phyloP scores from a whole-genome alignment of 2,888 invertebrate genomes.

The Ochlodes sylvanus region DNA sequence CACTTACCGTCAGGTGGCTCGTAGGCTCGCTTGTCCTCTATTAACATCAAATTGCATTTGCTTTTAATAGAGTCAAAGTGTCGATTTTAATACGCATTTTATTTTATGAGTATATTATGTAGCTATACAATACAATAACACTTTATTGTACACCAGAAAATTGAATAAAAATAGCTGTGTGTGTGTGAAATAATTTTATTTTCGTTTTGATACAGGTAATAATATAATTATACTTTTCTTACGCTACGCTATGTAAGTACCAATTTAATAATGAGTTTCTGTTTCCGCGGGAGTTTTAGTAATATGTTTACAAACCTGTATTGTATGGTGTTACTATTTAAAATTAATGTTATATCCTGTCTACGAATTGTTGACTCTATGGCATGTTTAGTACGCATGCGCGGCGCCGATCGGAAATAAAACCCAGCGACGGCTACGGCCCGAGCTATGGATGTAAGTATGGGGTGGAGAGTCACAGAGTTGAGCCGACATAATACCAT shows the following conservation, averaged over 20 bases:
- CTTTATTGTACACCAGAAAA: too few relatives aligned
- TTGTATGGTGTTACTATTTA: background rate
- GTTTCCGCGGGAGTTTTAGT: too few relatives aligned
- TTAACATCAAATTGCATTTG: too few relatives aligned
- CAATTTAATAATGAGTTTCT: too few relatives aligned
- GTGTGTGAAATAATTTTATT: slow-evolving; percentile 29
- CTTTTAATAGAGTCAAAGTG: too few relatives aligned
- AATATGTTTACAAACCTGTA: too few relatives aligned
- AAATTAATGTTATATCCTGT: slow-evolving; percentile 5
- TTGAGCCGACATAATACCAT: background rate
- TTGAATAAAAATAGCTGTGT: too few relatives aligned
- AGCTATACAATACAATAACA: too few relatives aligned
- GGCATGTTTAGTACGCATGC: slow-evolving; percentile 55
- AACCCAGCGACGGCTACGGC: slow-evolving; percentile 35
- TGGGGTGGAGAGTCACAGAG: slow-evolving; percentile 7
- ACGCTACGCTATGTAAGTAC: background rate
- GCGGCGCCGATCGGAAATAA: slow-evolving; percentile 36
- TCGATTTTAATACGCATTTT: too few relatives aligned
- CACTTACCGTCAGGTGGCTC: too few relatives aligned
- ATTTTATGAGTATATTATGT: too few relatives aligned
- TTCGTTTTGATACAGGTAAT: slow-evolving; percentile 46
- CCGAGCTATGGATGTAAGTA: slow-evolving; percentile 16
- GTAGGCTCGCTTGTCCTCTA: too few relatives aligned
- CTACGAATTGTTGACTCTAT: slow-evolving; percentile 43
- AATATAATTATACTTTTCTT: slow-evolving; percentile 20